Percentiles rank a stretch among this genome's conserved stretches.
These are phyloP conservation scores for Varroa destructor DNA, from an alignment of 1,140 invertebrate genomes.

Conservation along the genomic window DNA sequence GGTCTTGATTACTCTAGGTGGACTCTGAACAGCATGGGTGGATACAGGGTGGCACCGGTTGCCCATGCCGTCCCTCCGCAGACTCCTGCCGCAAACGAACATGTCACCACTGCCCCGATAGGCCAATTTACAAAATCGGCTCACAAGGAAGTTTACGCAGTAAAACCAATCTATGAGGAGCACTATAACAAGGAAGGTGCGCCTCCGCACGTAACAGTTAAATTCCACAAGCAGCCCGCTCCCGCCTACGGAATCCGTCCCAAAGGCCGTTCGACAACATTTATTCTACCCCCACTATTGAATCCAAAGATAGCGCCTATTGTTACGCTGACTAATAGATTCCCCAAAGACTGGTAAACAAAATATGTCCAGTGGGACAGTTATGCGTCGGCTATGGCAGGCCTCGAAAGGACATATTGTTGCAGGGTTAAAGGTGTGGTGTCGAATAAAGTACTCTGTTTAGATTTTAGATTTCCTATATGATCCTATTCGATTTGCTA, in stretches of 20 bases:
- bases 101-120: background rate
- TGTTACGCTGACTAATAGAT: slow-evolving; percentile 15
- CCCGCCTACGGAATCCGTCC: background rate
- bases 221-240: slow-evolving; percentile 1
- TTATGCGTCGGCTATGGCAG: too few species aligned
- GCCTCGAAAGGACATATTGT: too few species aligned
- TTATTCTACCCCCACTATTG: background rate
- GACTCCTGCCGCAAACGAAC: background rate
- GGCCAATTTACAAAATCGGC: background rate
- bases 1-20: slow-evolving; percentile 15
- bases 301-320: slow-evolving; percentile 10
- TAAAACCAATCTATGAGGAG: background rate
- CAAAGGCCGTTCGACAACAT: slow-evolving; percentile 9
- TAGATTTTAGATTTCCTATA: too few species aligned
- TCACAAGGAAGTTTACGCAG: background rate
- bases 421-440: too few species aligned
- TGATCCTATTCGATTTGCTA: too few species aligned
- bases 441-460: too few species aligned
- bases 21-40: background rate
- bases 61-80: background rate
- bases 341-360: slow-evolving; percentile 11
- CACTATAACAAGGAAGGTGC: background rate
- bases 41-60: background rate
- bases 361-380: background rate
- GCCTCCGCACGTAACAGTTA: background rate